Evolutionary conservation across 1,140 invertebrate genomes (phyloP).

Genomic region (Lepidurus couesii): DNA sequence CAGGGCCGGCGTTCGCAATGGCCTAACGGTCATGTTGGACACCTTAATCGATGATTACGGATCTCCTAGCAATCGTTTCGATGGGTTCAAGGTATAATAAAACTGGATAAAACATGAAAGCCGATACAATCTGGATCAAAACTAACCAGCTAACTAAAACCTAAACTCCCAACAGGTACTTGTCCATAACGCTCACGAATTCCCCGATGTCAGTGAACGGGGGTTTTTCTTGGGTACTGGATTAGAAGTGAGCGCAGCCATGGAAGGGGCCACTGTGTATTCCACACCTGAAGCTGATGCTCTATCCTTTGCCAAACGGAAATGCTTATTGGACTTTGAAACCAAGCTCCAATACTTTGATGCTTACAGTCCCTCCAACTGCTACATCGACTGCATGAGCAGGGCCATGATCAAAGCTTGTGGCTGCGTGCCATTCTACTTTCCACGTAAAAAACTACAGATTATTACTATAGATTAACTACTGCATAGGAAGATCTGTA

Average conservation of each 20-base stretch:
- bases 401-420: conserved; percentile 31
- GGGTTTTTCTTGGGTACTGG: conserved; percentile 34
- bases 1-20: conserved; percentile 24
- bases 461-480: no score
- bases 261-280: conserved; percentile 23
- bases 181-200: conserved; percentile 37
- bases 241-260: conserved; percentile 26
- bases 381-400: conserved; percentile 33
- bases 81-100: conserved; percentile 30
- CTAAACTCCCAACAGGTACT: conserved; percentile 39
- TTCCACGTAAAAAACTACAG: conserved; percentile 13
- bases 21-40: conserved; percentile 24
- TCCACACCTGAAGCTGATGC: conserved; percentile 26
- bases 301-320: conserved; percentile 30
- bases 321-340: conserved; percentile 34
- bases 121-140: no score
- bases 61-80: conserved; percentile 26
- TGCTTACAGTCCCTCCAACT: conserved; percentile 34
- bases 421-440: conserved; percentile 36
- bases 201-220: conserved; percentile 31
- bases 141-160: no score
- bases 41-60: conserved; percentile 26
- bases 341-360: conserved; percentile 29
- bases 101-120: neutral
- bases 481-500: no score